Evolutionary conservation across 2,797 vertebrate genomes (phyloP).

Genomic region (Premnoplex brunnescens): DNA sequence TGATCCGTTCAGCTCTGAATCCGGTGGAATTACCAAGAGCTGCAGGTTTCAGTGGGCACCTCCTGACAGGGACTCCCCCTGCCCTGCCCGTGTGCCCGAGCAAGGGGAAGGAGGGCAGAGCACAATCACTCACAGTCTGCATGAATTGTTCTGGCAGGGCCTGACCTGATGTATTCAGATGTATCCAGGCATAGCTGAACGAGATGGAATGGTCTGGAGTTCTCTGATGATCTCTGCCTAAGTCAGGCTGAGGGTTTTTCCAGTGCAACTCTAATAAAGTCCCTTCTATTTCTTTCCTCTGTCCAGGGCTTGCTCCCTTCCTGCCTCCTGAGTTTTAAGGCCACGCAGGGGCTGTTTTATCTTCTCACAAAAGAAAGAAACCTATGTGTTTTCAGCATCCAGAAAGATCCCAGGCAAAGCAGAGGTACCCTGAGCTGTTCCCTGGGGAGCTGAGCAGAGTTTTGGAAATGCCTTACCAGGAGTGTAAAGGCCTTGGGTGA

Average conservation of each 20-base stretch:
- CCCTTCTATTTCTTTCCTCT: not conserved
- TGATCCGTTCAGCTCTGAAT: not conserved
- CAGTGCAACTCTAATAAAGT: not conserved
- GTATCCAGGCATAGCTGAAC: not conserved
- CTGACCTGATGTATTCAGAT: not conserved
- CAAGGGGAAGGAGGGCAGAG: not conserved
- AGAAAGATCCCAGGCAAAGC: not conserved
- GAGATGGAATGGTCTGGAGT: not conserved
- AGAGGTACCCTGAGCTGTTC: not conserved
- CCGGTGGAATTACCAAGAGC: fast-evolving
- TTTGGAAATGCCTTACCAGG: fast-evolving
- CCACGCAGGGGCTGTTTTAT: not conserved
- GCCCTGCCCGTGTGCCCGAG: not conserved
- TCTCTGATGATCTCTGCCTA: not conserved
- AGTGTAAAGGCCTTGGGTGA: not conserved
- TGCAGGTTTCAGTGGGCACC: not conserved
- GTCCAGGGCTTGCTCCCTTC: not conserved
- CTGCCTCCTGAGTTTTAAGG: not conserved
- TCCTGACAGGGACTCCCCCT: not conserved
- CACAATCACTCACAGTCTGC: not conserved
- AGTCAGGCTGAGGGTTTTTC: not conserved
- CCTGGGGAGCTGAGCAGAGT: not conserved
- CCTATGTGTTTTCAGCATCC: not conserved
- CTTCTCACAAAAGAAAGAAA: not conserved
- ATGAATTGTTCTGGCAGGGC: not conserved